A percentile compares a stretch with the other conserved stretches of the same genome.
Evolutionary conservation across 2,888 invertebrate species (phyloP).

Genomic region (Limnephilus marmoratus): DNA sequence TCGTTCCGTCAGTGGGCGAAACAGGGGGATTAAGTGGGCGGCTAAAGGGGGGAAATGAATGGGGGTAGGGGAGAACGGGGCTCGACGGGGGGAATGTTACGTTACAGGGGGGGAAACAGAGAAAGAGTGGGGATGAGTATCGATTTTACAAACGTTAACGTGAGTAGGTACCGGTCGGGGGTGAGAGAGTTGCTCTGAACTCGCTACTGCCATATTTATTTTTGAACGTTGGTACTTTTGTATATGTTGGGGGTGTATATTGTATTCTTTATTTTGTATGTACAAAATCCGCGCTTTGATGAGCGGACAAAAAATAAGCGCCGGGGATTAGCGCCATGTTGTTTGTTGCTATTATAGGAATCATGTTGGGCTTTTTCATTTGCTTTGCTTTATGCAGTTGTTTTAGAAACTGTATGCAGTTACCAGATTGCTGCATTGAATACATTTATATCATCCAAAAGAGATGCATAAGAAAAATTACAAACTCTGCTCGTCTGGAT

Average conservation of each 20-base stretch:
- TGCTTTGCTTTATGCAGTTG: background rate
- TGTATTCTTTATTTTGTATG: background rate
- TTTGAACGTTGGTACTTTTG: background rate
- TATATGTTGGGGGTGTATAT: too few relatives aligned
- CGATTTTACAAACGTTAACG: conserved; percentile 48
- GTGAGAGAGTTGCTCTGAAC: background rate
- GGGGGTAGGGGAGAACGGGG: background rate
- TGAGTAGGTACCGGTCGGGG: background rate
- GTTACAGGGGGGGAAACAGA: background rate
- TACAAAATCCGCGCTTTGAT: background rate
- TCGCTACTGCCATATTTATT: background rate
- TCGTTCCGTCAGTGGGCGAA: background rate
- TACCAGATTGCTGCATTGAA: background rate
- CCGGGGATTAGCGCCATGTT: background rate
- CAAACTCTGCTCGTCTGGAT: too few relatives aligned
- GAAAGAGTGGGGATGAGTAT: conserved; percentile 38
- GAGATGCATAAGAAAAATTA: too few relatives aligned
- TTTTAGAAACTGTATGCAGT: background rate
- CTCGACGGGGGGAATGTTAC: background rate
- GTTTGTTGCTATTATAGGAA: background rate
- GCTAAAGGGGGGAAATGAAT: background rate
- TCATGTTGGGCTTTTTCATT: background rate
- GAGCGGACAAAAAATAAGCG: background rate
- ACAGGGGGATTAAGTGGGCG: background rate
- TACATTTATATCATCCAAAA: background rate